Conservation (phyloP, 2,113 vertebrate genomes). For the Callaeas wilsoni region DNA sequence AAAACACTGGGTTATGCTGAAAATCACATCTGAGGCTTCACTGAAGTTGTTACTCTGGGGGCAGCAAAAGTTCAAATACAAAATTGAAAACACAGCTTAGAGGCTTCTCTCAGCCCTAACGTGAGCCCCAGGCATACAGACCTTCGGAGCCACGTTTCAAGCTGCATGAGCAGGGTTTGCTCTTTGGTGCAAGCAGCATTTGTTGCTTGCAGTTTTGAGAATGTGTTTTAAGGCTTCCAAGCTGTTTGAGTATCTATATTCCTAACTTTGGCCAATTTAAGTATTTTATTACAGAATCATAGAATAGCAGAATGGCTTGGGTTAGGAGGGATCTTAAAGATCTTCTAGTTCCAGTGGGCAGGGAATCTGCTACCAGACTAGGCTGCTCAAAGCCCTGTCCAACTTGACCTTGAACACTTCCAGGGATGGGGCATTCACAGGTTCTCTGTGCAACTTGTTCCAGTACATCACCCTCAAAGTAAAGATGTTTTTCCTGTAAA, state of each 20-base stretch:
- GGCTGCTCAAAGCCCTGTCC: not conserved
- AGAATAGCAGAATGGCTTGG: not conserved
- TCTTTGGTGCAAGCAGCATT: not conserved
- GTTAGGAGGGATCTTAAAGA: not conserved
- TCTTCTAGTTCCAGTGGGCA: not conserved
- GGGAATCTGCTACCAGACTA: not conserved
- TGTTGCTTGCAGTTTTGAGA: not conserved
- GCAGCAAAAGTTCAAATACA: not conserved
- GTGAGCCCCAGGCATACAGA: not conserved
- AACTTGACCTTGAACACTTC: not conserved
- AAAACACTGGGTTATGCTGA: not conserved
- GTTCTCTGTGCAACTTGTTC: not conserved
- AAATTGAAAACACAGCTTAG: not conserved
- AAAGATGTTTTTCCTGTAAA: not conserved
- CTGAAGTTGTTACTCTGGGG: not conserved
- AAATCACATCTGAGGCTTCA: not conserved
- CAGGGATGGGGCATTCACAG: not conserved
- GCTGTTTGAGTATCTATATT: not conserved
- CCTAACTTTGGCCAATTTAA: not conserved
- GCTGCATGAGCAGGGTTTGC: not conserved
- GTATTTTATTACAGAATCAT: not conserved
- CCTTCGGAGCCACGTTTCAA: fast-evolving
- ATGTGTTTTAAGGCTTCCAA: not conserved
- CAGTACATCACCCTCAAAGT: not conserved
- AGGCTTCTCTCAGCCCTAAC: not conserved